Evolutionary conservation across 1,140 invertebrate species (phyloP).

Genomic region (Listronotus oregonensis): DNA sequence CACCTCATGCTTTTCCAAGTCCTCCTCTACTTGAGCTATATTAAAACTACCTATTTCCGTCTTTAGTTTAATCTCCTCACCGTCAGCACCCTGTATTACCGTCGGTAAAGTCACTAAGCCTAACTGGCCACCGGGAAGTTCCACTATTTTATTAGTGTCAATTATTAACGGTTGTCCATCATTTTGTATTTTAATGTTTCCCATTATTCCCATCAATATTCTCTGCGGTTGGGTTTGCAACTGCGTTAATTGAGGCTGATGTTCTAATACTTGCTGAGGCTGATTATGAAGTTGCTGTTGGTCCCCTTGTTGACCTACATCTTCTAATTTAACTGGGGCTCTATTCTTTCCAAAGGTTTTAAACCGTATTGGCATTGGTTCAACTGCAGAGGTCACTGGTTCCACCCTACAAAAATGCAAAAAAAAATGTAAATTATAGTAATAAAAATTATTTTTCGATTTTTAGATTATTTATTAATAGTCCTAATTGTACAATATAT

Average conservation of each 20-base stretch:
- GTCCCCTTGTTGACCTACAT: constrained; percentile 21
- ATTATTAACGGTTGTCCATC: constrained; percentile 41
- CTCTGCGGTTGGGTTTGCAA: constrained; percentile 33
- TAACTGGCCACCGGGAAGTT: constrained; percentile 41
- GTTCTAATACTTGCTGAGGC: constrained; percentile 2
- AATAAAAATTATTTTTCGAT: too few species aligned
- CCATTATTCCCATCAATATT: constrained; percentile 46
- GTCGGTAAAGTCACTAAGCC: constrained; percentile 42
- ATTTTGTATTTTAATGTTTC: constrained; percentile 38
- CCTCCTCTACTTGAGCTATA: constrained; percentile 33
- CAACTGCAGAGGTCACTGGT: constrained; percentile 49
- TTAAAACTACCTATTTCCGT: constrained; percentile 39
- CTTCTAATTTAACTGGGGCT: constrained; percentile 25
- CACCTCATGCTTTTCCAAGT: constrained; percentile 36
- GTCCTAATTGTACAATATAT: too few species aligned
- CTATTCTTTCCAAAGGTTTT: constrained; percentile 47
- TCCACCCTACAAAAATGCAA: constrained; percentile 42
- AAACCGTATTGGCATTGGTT: constrained; percentile 53
- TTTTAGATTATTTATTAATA: too few species aligned
- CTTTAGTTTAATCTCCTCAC: constrained; percentile 42
- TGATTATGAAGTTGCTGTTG: constrained; percentile 1
- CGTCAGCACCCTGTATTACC: constrained; percentile 37
- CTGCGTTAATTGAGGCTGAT: constrained; percentile 14
- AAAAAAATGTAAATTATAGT: too few species aligned
- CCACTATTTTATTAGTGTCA: constrained; percentile 42